A percentile compares a stretch with the other conserved stretches of the same genome.
These are phyloP conservation scores for Chaetodon auriga DNA, from an alignment of 2,113 vertebrate genomes.

Conservation along the genomic window DNA sequence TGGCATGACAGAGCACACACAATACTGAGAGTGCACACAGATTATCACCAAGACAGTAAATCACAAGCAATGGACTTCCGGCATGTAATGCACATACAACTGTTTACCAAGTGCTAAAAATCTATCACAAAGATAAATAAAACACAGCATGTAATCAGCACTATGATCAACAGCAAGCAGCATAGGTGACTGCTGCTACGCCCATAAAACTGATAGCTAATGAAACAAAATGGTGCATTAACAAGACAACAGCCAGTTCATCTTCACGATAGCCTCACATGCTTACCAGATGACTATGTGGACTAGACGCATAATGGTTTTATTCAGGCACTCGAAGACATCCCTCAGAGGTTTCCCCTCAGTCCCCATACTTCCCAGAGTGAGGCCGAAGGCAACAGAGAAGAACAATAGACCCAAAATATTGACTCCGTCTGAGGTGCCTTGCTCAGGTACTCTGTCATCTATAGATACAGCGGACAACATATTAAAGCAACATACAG, in stretches of 20 bases:
- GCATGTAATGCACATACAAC: not conserved
- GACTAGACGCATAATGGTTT: constrained; percentile 92
- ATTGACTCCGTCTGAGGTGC: constrained; percentile 89
- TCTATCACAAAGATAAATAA: not conserved
- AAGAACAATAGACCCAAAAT: constrained; percentile 91
- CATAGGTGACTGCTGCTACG: not conserved
- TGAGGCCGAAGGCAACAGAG: constrained; percentile 89
- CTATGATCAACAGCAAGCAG: not conserved
- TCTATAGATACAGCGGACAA: not conserved
- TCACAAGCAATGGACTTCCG: not conserved
- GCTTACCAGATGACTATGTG: constrained; percentile 47
- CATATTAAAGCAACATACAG: not conserved
- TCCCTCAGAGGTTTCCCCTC: constrained; percentile 89
- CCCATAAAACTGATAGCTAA: too few relatives aligned
- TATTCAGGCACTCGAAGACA: constrained; percentile 93
- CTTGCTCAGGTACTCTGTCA: constrained; percentile 77
- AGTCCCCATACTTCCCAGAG: constrained; percentile 90
- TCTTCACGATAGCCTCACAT: not conserved
- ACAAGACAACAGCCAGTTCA: not conserved
- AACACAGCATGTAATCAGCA: not conserved
- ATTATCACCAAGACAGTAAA: not conserved
- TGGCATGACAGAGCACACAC: not conserved
- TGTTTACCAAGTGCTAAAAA: not conserved
- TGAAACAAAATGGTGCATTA: not conserved
- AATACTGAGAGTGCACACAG: too few relatives aligned